Conservation (phyloP, 2,888 invertebrate genomes). For the Protophormia terraenovae region DNA sequence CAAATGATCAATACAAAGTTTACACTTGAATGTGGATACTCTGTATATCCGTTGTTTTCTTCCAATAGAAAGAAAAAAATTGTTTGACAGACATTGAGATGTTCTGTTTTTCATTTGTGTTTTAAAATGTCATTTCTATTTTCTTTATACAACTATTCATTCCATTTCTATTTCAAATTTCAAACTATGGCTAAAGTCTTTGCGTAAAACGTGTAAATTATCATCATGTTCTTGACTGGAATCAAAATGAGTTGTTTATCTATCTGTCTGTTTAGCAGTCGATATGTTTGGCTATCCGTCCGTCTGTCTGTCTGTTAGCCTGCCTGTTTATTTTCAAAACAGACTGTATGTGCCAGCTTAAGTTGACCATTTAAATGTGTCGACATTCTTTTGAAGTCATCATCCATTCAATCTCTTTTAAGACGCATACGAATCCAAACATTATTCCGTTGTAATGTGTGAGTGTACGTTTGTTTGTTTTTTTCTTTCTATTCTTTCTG, state of each 20-base stretch:
- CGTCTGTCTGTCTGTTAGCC: neutral
- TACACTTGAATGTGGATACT: neutral
- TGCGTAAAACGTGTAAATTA: constrained; percentile 75
- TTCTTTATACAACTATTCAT: constrained; percentile 46
- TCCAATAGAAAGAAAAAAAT: neutral
- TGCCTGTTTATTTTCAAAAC: constrained; percentile 31
- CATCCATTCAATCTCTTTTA: constrained; percentile 26
- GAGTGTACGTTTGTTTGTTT: neutral
- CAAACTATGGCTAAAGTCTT: constrained; percentile 32
- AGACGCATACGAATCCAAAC: neutral
- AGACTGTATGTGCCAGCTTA: constrained; percentile 34
- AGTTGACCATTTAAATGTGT: constrained; percentile 55
- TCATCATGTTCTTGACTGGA: constrained; percentile 74
- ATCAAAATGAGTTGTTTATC: constrained; percentile 72
- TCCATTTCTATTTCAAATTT: constrained; percentile 40
- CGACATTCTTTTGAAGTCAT: constrained; percentile 53
- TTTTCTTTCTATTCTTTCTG: too few species aligned
- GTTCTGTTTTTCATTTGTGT: constrained; percentile 54
- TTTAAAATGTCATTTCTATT: constrained; percentile 56
- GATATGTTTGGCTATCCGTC: neutral
- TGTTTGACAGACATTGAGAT: constrained; percentile 65
- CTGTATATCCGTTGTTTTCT: neutral
- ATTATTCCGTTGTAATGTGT: neutral
- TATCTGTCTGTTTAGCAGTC: constrained; percentile 41
- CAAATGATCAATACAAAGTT: constrained; percentile 10